A percentile compares a stretch with the other conserved stretches of the same genome.
Conservation (phyloP, 2,113 vertebrate genomes). For the Callorhinus ursinus region DNA sequence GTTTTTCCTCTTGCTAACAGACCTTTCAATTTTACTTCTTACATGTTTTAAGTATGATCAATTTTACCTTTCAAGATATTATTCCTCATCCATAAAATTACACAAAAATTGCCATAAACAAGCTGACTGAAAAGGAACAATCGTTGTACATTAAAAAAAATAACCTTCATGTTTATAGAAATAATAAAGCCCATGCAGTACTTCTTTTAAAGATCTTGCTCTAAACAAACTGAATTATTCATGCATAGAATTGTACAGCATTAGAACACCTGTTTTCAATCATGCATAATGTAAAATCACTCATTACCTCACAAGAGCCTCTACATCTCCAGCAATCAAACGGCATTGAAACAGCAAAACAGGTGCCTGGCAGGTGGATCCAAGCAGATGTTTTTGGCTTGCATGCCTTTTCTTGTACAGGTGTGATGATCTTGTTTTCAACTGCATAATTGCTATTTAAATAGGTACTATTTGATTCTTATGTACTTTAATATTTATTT, state of each 20-base stretch:
- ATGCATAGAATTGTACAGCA: slow-evolving; percentile 95
- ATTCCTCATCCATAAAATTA: slow-evolving; percentile 85
- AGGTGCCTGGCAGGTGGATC: slow-evolving; percentile 99
- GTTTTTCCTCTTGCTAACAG: slow-evolving; percentile 83
- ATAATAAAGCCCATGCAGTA: slow-evolving; percentile 84
- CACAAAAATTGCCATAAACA: slow-evolving; percentile 84
- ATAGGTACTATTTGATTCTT: slow-evolving; percentile 96
- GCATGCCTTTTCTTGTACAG: slow-evolving; percentile 95
- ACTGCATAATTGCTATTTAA: slow-evolving; percentile 97
- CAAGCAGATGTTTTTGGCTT: slow-evolving; percentile 96
- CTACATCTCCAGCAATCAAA: slow-evolving; percentile 98
- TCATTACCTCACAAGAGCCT: slow-evolving; percentile 99
- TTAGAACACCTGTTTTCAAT: slow-evolving; percentile 99
- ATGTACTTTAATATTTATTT: slow-evolving; percentile 98
- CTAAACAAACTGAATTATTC: slow-evolving; percentile 97
- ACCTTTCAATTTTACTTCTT: slow-evolving; percentile 85
- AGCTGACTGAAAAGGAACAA: slow-evolving; percentile 83
- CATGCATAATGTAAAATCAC: slow-evolving; percentile 96
- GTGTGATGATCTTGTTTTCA: slow-evolving; percentile 96
- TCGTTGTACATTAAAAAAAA: slow-evolving; percentile 79
- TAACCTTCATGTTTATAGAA: slow-evolving; percentile 85
- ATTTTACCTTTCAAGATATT: slow-evolving; percentile 86
- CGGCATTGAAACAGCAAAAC: slow-evolving; percentile 96
- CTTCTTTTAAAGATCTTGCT: slow-evolving; percentile 91
- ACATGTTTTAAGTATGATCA: slow-evolving; percentile 85